Conservation (phyloP, 2,113 vertebrate species). For the Gobiocypris rarus region DNA sequence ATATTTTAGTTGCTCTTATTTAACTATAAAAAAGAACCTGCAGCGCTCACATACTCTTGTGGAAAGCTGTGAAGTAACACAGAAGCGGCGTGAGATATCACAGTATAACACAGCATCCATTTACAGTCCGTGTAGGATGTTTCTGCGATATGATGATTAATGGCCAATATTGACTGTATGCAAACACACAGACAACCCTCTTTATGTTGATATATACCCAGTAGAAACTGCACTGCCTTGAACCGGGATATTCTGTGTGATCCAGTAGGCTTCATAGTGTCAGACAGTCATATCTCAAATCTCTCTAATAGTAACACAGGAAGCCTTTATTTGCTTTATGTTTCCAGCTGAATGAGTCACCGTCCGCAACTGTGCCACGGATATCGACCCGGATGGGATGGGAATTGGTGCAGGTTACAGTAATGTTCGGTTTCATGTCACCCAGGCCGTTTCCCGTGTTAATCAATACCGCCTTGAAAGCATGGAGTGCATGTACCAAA, state of each 20-base stretch:
- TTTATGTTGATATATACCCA: slow-evolving; percentile 12
- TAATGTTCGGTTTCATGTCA: slow-evolving; percentile 11
- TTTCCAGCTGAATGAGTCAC: slow-evolving; percentile 23
- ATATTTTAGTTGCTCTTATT: too few species aligned
- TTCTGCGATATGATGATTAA: not conserved
- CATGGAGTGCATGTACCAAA: not conserved
- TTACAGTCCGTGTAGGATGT: not conserved
- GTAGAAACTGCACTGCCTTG: not conserved
- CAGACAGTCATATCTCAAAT: slow-evolving; percentile 3
- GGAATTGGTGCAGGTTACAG: not conserved
- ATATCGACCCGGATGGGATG: slow-evolving; percentile 20
- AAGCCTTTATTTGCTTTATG: not conserved
- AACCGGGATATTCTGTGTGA: not conserved
- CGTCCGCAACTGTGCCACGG: not conserved
- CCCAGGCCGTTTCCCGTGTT: slow-evolving; percentile 5
- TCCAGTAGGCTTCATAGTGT: not conserved
- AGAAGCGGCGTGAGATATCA: too few species aligned
- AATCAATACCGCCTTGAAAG: slow-evolving; percentile 21
- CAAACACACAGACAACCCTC: slow-evolving; percentile 3
- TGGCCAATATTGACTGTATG: slow-evolving; percentile 1
- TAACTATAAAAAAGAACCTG: too few species aligned
- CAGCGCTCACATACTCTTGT: too few species aligned
- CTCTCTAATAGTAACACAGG: not conserved
- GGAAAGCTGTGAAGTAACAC: too few species aligned
- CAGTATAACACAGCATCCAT: slow-evolving; percentile 6